These are phyloP conservation scores for Lytechinus pictus DNA, from an alignment of 35 echinoderm and acorn worm genomes.

Conservation along the genomic window DNA sequence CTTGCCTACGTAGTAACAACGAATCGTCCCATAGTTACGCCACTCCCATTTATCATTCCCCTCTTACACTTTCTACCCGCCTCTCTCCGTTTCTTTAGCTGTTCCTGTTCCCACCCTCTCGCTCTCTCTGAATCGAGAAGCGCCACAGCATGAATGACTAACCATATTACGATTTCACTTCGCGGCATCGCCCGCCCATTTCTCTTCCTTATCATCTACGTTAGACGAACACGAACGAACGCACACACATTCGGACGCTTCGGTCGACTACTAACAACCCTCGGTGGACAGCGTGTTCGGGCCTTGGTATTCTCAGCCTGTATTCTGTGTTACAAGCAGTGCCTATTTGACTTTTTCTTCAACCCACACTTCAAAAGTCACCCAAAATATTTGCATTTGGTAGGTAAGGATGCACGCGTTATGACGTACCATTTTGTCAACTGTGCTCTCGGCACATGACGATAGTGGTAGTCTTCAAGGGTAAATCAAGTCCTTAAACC, in stretches of 20 bases:
- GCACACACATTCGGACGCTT: slow-evolving; percentile 27
- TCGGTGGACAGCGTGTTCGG: slow-evolving; percentile 9
- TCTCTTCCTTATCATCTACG: not conserved
- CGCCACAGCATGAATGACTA: slow-evolving; percentile 45
- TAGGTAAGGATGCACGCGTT: not conserved
- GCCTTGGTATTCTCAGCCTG: not conserved
- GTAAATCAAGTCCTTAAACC: not conserved
- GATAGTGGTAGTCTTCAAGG: not conserved
- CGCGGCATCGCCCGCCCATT: slow-evolving; percentile 43
- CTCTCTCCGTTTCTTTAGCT: not conserved
- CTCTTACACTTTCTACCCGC: not conserved
- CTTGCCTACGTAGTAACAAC: not conserved
- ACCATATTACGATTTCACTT: slow-evolving; percentile 39
- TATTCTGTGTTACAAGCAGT: not conserved
- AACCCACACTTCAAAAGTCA: slow-evolving; percentile 10
- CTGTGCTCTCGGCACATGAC: not conserved
- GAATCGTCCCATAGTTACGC: slow-evolving; percentile 43
- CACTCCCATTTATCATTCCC: slow-evolving; percentile 31
- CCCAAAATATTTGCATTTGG: slow-evolving; percentile 8
- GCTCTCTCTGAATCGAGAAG: not conserved
- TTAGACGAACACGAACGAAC: slow-evolving; percentile 41
- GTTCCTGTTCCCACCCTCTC: not conserved
- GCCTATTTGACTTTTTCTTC: slow-evolving; percentile 12
- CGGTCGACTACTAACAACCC: slow-evolving; percentile 17
- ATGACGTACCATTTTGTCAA: not conserved